Evolutionary conservation across 1,140 invertebrate genomes (phyloP).

Genomic region (Nasonia giraulti): DNA sequence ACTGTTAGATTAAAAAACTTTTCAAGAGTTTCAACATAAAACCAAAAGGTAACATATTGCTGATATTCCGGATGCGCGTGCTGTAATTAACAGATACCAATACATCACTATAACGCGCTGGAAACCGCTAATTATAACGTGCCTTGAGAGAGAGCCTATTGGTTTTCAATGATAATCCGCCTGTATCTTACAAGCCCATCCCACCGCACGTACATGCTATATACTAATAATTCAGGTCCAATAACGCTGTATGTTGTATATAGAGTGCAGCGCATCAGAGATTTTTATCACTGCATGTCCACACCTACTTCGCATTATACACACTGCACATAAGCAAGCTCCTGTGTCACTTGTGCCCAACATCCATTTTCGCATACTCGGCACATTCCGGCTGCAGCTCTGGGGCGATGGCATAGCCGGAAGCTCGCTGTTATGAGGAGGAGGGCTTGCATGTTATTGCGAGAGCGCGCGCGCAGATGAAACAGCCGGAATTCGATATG

Average conservation of each 20-base stretch:
- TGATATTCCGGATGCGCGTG: background rate
- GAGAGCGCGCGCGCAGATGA: background rate
- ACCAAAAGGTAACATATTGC: too few relatives aligned
- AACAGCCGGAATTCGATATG: constrained; percentile 1
- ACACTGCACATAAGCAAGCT: background rate
- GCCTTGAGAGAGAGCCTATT: background rate
- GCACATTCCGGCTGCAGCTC: constrained; percentile 9
- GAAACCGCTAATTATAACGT: background rate
- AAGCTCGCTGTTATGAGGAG: background rate
- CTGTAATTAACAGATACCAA: background rate
- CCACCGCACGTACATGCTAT: too few relatives aligned
- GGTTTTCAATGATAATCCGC: constrained; percentile 4
- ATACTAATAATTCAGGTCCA: background rate
- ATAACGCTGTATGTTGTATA: too few relatives aligned
- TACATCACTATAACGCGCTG: background rate
- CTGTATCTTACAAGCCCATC: background rate
- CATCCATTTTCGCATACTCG: constrained; percentile 13
- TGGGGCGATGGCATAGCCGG: background rate
- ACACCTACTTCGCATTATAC: too few relatives aligned
- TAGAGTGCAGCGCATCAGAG: too few relatives aligned
- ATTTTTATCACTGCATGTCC: too few relatives aligned
- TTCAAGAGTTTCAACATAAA: too few relatives aligned
- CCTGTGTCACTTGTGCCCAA: background rate
- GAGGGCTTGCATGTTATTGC: background rate
- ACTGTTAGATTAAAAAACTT: too few relatives aligned